A percentile compares a stretch with the other conserved stretches of the same genome.
phyloP scores from a whole-genome alignment of 2,888 invertebrate genomes.

The Apeira syringaria region DNA sequence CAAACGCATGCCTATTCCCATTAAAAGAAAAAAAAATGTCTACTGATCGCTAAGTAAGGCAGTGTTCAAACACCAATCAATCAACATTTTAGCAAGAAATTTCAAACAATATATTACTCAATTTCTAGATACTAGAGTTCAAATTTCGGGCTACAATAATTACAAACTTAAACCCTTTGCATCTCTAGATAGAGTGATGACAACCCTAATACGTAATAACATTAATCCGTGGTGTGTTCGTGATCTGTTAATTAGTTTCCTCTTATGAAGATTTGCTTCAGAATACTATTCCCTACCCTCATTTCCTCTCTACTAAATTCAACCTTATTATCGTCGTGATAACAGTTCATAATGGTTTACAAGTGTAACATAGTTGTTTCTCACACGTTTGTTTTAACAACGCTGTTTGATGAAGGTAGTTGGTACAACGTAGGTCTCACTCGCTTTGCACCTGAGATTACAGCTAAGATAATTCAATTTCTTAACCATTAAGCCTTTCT shows the following conservation, averaged over 20 bases:
- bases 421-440: constrained; percentile 1
- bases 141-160: too few relatives aligned
- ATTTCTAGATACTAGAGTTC: too few relatives aligned
- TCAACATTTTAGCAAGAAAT: too few relatives aligned
- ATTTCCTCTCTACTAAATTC: constrained; percentile 2
- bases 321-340: constrained; percentile 6
- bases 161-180: background rate
- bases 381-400: constrained; percentile 23
- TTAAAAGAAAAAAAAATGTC: too few relatives aligned
- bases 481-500: background rate
- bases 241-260: constrained; percentile 64
- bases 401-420: constrained; percentile 6
- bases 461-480: background rate
- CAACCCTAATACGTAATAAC: constrained; percentile 45
- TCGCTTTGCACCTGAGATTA: background rate
- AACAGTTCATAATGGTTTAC: constrained; percentile 12
- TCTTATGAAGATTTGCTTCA: constrained; percentile 56
- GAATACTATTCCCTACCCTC: constrained; percentile 11
- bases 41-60: too few relatives aligned
- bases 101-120: too few relatives aligned
- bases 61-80: too few relatives aligned
- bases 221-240: constrained; percentile 55
- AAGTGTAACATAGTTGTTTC: constrained; percentile 14
- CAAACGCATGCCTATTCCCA: too few relatives aligned
- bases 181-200: constrained; percentile 3